A percentile compares a stretch with the other conserved stretches of the same genome.
These are phyloP conservation scores for Raja brachyura DNA, from an alignment of 2,113 vertebrate genomes.

Conservation along the genomic window DNA sequence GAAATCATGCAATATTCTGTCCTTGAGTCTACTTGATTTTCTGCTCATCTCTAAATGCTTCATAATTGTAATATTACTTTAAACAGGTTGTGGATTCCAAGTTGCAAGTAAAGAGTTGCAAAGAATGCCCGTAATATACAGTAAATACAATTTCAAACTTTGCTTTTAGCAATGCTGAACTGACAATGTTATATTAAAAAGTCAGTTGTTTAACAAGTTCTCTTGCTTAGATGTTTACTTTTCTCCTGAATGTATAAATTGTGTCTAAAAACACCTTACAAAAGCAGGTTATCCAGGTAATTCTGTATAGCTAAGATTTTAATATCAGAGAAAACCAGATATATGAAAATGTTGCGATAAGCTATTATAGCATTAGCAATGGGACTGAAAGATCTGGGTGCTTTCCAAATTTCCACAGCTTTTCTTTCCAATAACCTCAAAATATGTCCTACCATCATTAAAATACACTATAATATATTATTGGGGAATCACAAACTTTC, in stretches of 20 bases:
- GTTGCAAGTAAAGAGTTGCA: background rate
- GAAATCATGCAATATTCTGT: slow-evolving; percentile 1
- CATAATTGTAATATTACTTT: background rate
- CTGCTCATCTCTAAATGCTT: background rate
- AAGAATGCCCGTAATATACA: background rate
- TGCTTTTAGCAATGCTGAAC: background rate
- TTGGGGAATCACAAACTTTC: background rate
- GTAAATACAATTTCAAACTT: background rate
- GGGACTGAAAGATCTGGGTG: background rate
- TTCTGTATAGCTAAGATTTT: background rate
- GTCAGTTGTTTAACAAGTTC: background rate
- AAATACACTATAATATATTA: background rate
- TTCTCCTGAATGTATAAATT: background rate
- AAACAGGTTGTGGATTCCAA: background rate
- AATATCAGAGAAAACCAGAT: background rate
- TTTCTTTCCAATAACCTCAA: background rate
- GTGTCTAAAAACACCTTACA: background rate
- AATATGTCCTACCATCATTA: background rate
- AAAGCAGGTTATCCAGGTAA: too few species aligned
- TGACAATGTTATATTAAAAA: background rate
- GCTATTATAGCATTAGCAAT: background rate
- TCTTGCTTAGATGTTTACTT: background rate
- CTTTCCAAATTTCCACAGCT: background rate
- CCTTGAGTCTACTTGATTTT: slow-evolving; percentile 33
- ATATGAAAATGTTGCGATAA: background rate